These are phyloP conservation scores for Arenaria interpres DNA, from an alignment of 2,113 vertebrate species.

Conservation along the genomic window DNA sequence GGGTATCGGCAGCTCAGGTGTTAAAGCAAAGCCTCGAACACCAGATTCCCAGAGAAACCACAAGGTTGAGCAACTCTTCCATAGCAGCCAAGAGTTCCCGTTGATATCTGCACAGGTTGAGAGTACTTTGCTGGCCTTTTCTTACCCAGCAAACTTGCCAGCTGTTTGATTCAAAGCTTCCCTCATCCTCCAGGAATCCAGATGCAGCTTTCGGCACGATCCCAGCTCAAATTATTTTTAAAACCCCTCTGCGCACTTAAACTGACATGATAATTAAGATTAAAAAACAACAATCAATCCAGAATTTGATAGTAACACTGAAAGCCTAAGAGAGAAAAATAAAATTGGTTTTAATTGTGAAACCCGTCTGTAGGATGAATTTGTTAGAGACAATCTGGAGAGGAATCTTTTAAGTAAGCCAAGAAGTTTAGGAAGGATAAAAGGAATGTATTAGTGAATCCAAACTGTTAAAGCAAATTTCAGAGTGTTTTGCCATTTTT, in stretches of 20 bases:
- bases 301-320: background rate
- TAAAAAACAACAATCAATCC: slow-evolving; percentile 3
- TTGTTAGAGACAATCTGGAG: slow-evolving; percentile 27
- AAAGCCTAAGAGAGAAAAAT: background rate
- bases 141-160: background rate
- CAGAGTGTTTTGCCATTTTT: slow-evolving; percentile 23
- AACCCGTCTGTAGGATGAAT: slow-evolving; percentile 31
- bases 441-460: slow-evolving; percentile 52
- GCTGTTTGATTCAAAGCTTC: slow-evolving; percentile 20
- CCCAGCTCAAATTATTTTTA: slow-evolving; percentile 4
- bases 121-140: background rate
- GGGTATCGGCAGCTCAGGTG: background rate
- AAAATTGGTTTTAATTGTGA: slow-evolving; percentile 16
- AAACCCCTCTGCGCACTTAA: slow-evolving; percentile 10
- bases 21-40: background rate
- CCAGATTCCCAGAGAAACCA: background rate
- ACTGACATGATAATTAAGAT: slow-evolving; percentile 46
- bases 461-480: slow-evolving; percentile 34
- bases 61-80: background rate
- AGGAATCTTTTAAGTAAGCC: slow-evolving; percentile 32
- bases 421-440: slow-evolving; percentile 50
- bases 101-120: slow-evolving; percentile 8
- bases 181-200: slow-evolving; percentile 22
- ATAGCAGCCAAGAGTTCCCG: background rate
- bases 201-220: background rate